Evolutionary conservation across 1,140 invertebrate genomes (phyloP).

Genomic region (Scylla paramamosain): DNA sequence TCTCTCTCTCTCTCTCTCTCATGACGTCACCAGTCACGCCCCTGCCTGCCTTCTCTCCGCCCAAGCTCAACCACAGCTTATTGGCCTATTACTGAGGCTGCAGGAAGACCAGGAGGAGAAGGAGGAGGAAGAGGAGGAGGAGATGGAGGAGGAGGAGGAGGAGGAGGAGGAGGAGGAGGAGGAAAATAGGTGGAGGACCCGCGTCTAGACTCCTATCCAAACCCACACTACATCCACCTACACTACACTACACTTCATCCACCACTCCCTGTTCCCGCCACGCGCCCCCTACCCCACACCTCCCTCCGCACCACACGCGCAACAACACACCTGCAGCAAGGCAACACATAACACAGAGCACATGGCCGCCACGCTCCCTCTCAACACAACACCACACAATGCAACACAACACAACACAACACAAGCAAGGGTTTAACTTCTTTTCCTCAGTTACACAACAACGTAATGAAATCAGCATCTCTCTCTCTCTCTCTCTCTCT

Average conservation of each 20-base stretch:
- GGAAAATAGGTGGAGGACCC: conserved; percentile 7
- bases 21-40: conserved; percentile 1
- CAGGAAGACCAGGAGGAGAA: background rate
- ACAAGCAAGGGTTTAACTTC: background rate
- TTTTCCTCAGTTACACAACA: background rate
- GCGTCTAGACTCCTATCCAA: background rate
- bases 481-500: background rate
- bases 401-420: background rate
- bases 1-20: background rate
- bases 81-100: background rate
- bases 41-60: background rate
- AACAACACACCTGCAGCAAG: background rate
- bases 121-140: background rate
- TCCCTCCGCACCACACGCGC: background rate
- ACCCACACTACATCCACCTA: conserved; percentile 25
- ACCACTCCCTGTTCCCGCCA: background rate
- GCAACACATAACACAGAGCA: background rate
- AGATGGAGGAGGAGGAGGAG: background rate
- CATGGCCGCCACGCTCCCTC: background rate
- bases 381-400: background rate
- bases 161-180: no score
- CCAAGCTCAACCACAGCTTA: background rate
- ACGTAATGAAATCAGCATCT: background rate
- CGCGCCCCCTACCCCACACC: background rate
- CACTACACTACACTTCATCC: conserved; percentile 17